Evolutionary conservation across 2,113 vertebrate species (phyloP).

Genomic region (Balaeniceps rex): DNA sequence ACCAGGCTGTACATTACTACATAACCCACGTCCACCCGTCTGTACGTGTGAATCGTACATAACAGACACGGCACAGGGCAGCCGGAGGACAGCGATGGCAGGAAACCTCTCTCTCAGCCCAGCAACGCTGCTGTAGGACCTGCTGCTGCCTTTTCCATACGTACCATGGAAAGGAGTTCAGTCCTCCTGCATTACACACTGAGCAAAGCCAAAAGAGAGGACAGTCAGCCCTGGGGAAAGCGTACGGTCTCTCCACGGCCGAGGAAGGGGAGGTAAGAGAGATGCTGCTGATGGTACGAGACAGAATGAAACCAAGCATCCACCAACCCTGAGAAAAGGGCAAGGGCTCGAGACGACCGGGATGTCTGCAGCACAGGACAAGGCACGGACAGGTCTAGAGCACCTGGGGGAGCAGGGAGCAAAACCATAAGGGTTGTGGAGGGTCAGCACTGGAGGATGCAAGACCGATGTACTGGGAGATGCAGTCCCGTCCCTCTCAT

Average conservation of each 20-base stretch:
- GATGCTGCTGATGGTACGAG: background rate
- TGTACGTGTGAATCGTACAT: rapidly evolving
- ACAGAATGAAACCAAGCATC: background rate
- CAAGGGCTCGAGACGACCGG: rapidly evolving
- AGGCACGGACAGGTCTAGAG: background rate
- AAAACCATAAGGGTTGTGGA: background rate
- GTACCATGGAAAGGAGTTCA: background rate
- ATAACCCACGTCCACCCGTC: background rate
- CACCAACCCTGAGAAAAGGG: background rate
- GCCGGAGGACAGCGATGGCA: rapidly evolving
- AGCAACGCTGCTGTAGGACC: background rate
- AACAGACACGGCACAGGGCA: background rate
- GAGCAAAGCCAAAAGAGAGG: background rate
- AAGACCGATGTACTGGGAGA: background rate
- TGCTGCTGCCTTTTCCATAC: background rate
- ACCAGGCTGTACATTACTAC: background rate
- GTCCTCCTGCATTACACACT: rapidly evolving
- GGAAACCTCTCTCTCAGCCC: background rate
- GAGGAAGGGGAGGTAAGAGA: background rate
- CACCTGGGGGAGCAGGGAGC: background rate
- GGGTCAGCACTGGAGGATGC: background rate
- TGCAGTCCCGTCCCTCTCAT: background rate
- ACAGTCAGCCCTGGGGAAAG: background rate
- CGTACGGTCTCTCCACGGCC: rapidly evolving
- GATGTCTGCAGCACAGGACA: rapidly evolving